Base-by-base conservation (phyloP, 30 jellyfish, hydroid and myxozoan genomes). In the Hydra vulgaris region DNA sequence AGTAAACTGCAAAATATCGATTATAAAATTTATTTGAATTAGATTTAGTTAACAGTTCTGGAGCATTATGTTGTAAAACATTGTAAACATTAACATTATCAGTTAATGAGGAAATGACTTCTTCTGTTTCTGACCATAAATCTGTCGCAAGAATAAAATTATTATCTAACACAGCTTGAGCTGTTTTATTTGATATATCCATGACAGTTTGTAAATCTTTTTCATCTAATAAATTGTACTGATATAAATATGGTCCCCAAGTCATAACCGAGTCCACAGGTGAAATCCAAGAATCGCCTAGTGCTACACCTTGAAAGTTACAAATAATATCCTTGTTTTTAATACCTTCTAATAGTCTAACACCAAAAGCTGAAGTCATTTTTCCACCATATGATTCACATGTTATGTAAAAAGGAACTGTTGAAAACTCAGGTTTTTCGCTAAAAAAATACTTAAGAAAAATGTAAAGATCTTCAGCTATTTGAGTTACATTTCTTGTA, bases 281-380 rank as follows among this genome's bases (percentile, higher is more conserved):
- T 17, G 96, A 89, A 69, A 89, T 89, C 96, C 96, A 89, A 25
- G 96, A 89, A 61, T 89, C 96, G 23, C 96, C 96, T 1, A 89
- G 83, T 0, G 95, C 96, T 66, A 89, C 96, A 17, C 96, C 96
- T 16, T 56, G 82, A n/a, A 89, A 71, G n/a, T 75, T 80, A 71
- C 92, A 84, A 5, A 79, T 40, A 1, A 89, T 89, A 54, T 89
- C 89, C 71, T 85, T 83, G 7, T 53, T 27, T 25, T 52, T 24
- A 8, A 80, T 84, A 3, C 92, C 96, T 75, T 76, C 87, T 54
- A 74, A 78, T 52, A 89, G 76, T 25, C 92, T 21, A 73, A 18
- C 53, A 20, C 92, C 96, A 80, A 89, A 89, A 18, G 85, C 95
- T 0, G 96, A 85, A 17, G 96, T 89, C 96, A 89, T 89, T 70